Evolutionary conservation across 1,140 invertebrate genomes (phyloP).

Genomic region (Nasonia vitripennis): DNA sequence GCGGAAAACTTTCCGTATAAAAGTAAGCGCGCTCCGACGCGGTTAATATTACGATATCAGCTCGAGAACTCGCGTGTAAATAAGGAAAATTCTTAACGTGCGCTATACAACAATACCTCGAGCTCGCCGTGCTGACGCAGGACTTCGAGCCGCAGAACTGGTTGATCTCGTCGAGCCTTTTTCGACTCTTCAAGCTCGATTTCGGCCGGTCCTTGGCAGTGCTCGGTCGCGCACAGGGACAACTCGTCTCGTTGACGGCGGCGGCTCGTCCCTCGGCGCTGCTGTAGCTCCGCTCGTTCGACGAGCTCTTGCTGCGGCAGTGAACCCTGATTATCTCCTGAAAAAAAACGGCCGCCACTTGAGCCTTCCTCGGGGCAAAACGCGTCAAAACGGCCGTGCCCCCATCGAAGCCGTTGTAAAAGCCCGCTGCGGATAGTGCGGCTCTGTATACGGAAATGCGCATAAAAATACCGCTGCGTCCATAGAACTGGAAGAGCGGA

Average conservation of each 20-base stretch:
- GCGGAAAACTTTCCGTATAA: no score
- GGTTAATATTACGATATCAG: no score
- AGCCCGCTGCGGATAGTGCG: no score
- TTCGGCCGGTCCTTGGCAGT: neutral
- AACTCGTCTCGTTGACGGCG: constrained; percentile 1
- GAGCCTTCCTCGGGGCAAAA: no score
- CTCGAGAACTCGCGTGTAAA: neutral
- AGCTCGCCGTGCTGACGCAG: neutral
- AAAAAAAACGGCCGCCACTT: neutral
- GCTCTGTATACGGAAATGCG: no score
- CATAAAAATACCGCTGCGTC: no score
- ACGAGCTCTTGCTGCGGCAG: constrained; percentile 20
- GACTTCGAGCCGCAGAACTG: neutral
- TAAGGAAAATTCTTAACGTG: no score
- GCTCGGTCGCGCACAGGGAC: neutral
- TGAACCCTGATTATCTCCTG: constrained; percentile 52
- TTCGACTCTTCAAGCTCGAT: neutral
- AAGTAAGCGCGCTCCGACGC: no score
- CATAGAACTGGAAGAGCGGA: no score
- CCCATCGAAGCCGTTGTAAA: no score
- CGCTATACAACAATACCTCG: neutral
- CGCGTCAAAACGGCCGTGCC: no score
- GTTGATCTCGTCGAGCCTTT: neutral
- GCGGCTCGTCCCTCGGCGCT: neutral
- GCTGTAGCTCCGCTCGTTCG: constrained; percentile 18